Base-by-base conservation (phyloP, 1,140 invertebrate genomes). In the Ips typographus region DNA sequence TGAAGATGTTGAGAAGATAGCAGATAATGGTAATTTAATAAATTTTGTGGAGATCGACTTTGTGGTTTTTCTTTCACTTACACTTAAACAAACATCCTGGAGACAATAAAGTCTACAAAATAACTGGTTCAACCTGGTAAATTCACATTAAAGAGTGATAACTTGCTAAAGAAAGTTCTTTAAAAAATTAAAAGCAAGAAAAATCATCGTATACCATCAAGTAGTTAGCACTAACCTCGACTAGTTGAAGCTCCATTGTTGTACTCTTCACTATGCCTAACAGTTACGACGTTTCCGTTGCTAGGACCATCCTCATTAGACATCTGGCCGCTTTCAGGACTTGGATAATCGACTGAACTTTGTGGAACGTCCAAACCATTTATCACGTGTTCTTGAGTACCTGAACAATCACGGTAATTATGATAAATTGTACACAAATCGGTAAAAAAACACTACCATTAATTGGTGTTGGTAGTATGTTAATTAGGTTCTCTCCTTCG, bases 391-490 rank as follows among this genome's bases (percentile, higher is more conserved):
- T 85, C 83, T 40, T 83, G 79, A 0, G 83, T 84, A 2, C 62
- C 62, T 64, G n/a, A 59, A 40, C 1, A 58, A 58, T 53, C 4
- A 53, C 5, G 5, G 4, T 53, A 53, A 53, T 53, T 8, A 53
- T 36, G 4, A 8, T 47, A 47, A 4, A 8, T 47, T 47, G 4
- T 4, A 4, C 43, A 47, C n/a, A 4, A 47, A 47, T 47, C 4
- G 4, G 43, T 47, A 47, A 4, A 47, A 57, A 57, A 57, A 61
- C n/a, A 47, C 49, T 61, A 56, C 85, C 85, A 72, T 85, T 86
- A 39, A 85, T 76, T 2, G 84, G 84, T 8, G 84, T 85, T 0
- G 85, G 85, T 4, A 85, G 72, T 65, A 85, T 85, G 72, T 82
- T 83, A 41, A 85, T 76, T 55, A 85, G 78, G 73, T 83, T 84